Evolutionary conservation across 1,140 invertebrate species (phyloP).

Genomic region (Cyclargus thomasi): DNA sequence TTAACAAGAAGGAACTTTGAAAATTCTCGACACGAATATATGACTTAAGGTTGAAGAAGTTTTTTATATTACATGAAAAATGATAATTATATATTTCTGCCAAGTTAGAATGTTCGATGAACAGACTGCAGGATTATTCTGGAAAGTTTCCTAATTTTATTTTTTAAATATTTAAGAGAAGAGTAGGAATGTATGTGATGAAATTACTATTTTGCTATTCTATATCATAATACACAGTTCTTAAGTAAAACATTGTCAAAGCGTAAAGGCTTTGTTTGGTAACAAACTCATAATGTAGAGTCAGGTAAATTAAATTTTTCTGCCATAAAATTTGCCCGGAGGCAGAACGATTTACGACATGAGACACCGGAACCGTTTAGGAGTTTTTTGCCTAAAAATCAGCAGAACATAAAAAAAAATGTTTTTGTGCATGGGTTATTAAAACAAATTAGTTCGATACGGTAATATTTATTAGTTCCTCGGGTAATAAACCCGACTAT

Average conservation of each 20-base stretch:
- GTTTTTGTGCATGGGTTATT: constrained; percentile 46
- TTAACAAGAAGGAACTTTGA: no score
- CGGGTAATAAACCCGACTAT: constrained; percentile 56
- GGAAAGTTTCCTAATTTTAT: no score
- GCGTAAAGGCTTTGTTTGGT: background rate
- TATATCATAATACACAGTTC: background rate
- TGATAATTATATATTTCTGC: no score
- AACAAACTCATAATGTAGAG: background rate
- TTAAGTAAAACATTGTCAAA: background rate
- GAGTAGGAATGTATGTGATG: no score
- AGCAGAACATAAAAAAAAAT: background rate
- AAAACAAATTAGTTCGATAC: constrained; percentile 52
- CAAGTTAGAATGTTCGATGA: no score
- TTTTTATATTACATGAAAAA: no score
- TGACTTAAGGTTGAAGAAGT: no score
- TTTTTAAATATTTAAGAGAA: no score
- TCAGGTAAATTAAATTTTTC: constrained; percentile 11
- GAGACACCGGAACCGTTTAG: constrained; percentile 40
- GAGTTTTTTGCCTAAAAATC: constrained; percentile 39
- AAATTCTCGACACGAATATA: no score
- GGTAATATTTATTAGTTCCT: constrained; percentile 58
- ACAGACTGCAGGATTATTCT: no score
- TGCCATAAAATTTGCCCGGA: constrained; percentile 11
- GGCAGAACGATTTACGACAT: constrained; percentile 42
- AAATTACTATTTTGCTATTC: background rate